phyloP scores from a whole-genome alignment of 2,888 invertebrate genomes.

The Campopleginae sp. region DNA sequence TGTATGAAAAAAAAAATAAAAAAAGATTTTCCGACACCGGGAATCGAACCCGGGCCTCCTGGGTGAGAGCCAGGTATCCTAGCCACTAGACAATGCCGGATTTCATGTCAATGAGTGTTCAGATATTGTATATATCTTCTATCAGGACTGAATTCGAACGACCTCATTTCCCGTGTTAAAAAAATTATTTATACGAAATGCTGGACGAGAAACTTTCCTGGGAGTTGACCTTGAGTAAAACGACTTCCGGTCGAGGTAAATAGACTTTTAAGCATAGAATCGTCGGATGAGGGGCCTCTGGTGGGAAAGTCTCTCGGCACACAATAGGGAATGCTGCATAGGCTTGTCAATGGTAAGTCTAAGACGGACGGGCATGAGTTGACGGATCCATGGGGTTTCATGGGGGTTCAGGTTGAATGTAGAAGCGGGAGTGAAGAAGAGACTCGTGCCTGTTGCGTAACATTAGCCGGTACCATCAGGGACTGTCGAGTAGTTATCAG shows the following conservation, averaged over 20 bases:
- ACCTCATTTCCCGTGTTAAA: not conserved
- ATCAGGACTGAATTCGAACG: not conserved
- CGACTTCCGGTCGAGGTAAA: not conserved
- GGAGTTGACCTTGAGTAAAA: not conserved
- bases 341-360: not conserved
- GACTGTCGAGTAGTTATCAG: not conserved
- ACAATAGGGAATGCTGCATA: not conserved
- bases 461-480: slow-evolving; percentile 25
- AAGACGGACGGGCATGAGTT: not conserved
- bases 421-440: not conserved
- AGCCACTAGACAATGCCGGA: slow-evolving; percentile 87
- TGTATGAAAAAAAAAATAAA: slow-evolving; percentile 60
- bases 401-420: not conserved
- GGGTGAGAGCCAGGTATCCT: slow-evolving; percentile 88
- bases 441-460: slow-evolving; percentile 44
- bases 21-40: slow-evolving; percentile 85
- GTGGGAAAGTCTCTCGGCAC: not conserved
- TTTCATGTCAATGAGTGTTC: not conserved
- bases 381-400: too few relatives aligned
- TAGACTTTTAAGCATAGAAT: not conserved
- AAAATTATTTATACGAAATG: not conserved
- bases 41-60: slow-evolving; percentile 88
- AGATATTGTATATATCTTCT: not conserved
- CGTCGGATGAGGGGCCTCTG: too few relatives aligned
- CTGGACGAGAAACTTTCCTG: not conserved